phyloP scores from a whole-genome alignment of 2,888 invertebrate genomes.

The Aporophyla lueneburgensis region DNA sequence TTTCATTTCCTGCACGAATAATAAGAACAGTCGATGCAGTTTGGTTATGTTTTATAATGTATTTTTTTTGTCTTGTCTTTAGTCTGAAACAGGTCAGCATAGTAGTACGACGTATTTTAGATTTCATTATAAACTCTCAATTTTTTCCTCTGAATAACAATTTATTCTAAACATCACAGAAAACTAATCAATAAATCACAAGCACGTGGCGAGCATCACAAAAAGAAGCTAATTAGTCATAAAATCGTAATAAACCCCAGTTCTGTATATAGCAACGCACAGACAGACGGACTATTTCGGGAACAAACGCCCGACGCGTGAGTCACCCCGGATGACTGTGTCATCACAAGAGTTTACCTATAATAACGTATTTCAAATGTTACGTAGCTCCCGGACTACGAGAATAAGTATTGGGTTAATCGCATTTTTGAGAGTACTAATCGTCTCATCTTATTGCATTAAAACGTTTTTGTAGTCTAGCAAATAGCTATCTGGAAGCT shows the following conservation, averaged over 20 bases:
- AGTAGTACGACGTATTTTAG: background rate
- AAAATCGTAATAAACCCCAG: conserved; percentile 60
- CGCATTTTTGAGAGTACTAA: background rate
- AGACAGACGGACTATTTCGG: conserved; percentile 77
- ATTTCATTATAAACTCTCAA: background rate
- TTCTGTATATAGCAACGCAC: conserved; percentile 68
- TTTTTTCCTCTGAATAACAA: background rate
- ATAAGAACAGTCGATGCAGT: background rate
- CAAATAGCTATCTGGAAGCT: background rate
- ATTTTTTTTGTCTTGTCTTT: background rate
- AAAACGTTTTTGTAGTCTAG: background rate
- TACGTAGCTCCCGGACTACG: conserved; percentile 29
- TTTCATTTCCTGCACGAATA: background rate
- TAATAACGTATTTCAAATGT: conserved; percentile 57
- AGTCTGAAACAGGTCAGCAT: conserved; percentile 9
- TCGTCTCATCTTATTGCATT: background rate
- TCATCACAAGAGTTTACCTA: conserved; percentile 71
- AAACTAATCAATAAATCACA: conserved; percentile 31
- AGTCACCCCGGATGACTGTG: conserved; percentile 76
- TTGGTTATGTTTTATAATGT: background rate
- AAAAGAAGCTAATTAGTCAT: conserved; percentile 56
- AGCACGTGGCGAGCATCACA: conserved; percentile 16
- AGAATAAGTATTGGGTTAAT: conserved; percentile 15
- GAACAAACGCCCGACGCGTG: conserved; percentile 67
- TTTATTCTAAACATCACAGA: conserved; percentile 24